Evolutionary conservation across 2,113 vertebrate species (phyloP).

Genomic region (Clarias macrocephalus): DNA sequence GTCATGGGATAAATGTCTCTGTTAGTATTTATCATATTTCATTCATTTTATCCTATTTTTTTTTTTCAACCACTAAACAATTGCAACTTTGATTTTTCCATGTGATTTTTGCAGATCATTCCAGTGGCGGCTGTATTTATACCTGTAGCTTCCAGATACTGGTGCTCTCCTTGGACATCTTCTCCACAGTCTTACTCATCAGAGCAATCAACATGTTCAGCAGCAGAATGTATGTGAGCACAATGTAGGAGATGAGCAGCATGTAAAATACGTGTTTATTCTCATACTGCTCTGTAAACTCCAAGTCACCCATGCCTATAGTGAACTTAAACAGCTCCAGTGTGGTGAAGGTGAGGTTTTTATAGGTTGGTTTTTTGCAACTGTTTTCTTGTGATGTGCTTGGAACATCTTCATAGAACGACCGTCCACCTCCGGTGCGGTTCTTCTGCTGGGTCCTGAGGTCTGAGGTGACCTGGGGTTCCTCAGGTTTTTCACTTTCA

Average conservation of each 20-base stretch:
- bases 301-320: slow-evolving; percentile 97
- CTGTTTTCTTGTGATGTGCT: background rate
- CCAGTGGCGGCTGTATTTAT: background rate
- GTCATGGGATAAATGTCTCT: too few species aligned
- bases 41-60: too few species aligned
- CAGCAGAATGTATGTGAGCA: slow-evolving; percentile 96
- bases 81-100: too few species aligned
- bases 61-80: too few species aligned
- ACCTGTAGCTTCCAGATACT: slow-evolving; percentile 97
- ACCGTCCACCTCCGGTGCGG: rapidly evolving
- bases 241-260: slow-evolving; percentile 87
- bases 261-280: slow-evolving; percentile 87
- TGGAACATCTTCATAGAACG: background rate
- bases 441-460: background rate
- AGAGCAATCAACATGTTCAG: slow-evolving; percentile 98
- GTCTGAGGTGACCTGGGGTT: background rate
- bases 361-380: slow-evolving; percentile 68
- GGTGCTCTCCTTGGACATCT: slow-evolving; percentile 83
- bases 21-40: too few species aligned
- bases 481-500: slow-evolving; percentile 21
- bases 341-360: slow-evolving; percentile 82
- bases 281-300: slow-evolving; percentile 87
- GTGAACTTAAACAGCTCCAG: slow-evolving; percentile 97
- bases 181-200: slow-evolving; percentile 91
- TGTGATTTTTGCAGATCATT: background rate